Base-by-base conservation (phyloP, 2,888 invertebrate genomes). In the Spisula subtruncata region DNA sequence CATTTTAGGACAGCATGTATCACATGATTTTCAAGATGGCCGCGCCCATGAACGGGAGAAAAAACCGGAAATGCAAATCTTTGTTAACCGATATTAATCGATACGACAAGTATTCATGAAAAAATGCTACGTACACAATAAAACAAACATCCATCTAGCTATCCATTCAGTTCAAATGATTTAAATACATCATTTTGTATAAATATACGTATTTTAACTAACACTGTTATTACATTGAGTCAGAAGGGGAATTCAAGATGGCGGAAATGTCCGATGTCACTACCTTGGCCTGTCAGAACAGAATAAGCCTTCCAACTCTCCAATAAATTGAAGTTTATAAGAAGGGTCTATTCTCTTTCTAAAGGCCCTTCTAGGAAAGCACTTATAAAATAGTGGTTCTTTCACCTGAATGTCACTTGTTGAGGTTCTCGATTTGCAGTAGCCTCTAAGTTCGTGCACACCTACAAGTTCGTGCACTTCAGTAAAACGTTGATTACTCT, bases 11-110 rank as follows among this genome's bases (percentile, higher is more conserved):
- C 79, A 85, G 32, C 85, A 8, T 29, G 79, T 51, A 80, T 79
- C 85, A 85, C 80, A 79, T 85, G 79, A 85, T 79, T 85, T 85
- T 85, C 85, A 85, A 85, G 80, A 85, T 85, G 85, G 85, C 85
- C 54, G 85, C 85, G 71, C 80, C 85, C 75, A 85, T 85, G 66
- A 85, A 51, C 29, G 4, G 51, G 79, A 85, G 71, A n/a, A 80
- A 85, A 79, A 79, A 35, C 85, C 85, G 54, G 85, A 85, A 85
- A 80, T 79, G 85, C 54, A 51, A 18, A 51, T 79, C 1, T 85
- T 79, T 85, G 79, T 75, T 79, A n/a, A 79, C 79, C 79, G 85
- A 85, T 85, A 85, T 79, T 79, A 66, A 84, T 84, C 41, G 25
- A 84, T 84, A 75, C 71, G 66, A 71, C 46, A 66, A 71, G 66